Conservation (phyloP, 2,888 invertebrate species). For the Heliothis peltigera region DNA sequence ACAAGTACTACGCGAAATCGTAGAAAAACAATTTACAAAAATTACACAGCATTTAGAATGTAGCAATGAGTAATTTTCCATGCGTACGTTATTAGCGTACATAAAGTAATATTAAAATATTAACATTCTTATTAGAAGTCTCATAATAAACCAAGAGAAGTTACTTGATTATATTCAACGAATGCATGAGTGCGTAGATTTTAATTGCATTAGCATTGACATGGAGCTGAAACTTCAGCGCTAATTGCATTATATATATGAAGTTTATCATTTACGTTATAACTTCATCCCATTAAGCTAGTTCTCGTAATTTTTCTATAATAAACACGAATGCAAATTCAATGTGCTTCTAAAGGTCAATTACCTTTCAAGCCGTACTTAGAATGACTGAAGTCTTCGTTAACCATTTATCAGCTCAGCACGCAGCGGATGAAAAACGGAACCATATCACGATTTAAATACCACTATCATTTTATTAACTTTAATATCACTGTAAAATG, state of each 20-base stretch:
- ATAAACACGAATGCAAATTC: neutral
- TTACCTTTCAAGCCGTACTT: neutral
- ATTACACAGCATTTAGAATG: no score
- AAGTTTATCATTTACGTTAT: conserved; percentile 8
- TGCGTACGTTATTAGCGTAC: no score
- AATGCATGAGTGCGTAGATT: conserved; percentile 17
- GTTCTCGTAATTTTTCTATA: neutral
- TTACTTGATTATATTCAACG: conserved; percentile 38
- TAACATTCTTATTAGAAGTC: neutral
- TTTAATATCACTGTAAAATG: no score
- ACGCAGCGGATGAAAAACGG: no score
- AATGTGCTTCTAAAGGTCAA: neutral
- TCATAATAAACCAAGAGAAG: conserved; percentile 10
- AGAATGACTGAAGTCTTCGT: no score
- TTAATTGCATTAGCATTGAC: conserved; percentile 32
- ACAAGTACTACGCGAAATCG: no score
- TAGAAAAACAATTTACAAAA: no score
- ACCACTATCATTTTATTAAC: no score
- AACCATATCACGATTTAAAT: no score
- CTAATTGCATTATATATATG: conserved; percentile 19
- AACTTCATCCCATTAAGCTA: neutral
- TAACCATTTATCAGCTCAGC: no score
- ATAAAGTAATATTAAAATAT: no score
- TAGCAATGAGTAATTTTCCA: no score
- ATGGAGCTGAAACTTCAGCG: neutral